Base-by-base conservation (phyloP, 2,113 vertebrate species). In the Macrotis lagotis region DNA sequence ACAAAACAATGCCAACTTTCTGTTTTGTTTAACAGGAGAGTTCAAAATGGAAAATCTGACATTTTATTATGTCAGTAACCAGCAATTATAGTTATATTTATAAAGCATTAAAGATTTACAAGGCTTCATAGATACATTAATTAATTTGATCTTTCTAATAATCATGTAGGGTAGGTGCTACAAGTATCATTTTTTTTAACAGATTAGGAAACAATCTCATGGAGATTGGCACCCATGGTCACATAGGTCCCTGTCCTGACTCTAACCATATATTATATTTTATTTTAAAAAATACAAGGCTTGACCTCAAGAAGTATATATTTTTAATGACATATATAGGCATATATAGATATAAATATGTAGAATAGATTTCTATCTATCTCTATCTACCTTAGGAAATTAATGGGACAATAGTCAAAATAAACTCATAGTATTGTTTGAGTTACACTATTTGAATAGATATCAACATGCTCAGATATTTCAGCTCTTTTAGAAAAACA, bases 401-500 rank as follows among this genome's bases (percentile, higher is more conserved):
- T 44, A 83, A 44, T 83, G 66, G n/a, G 6, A 83, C n/a, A 83
- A 44, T 24, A 24, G 19, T 6, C 0, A 5, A n/a, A 83, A 44
- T 44, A n/a, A 83, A 83, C 14, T 44, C n/a, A 83, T 59, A 8
- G 88, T 95, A 50, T 50, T 83, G 8, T 92, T 48, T 8, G 93
- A 91, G 92, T 47, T 94, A 0, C 90, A 94, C 90, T 94, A 89
- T 94, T 94, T 52, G 37, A 28, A 59, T 31, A 74, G 94, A 59
- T 93, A 96, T 97, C 90, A 94, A 96, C 94, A 94, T 94, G 95
- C 92, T 95, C 88, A 16, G 22, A 0, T 88, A 59, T 37, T 59
- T 66, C 1, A 96, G 90, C 97, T 94, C 16, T 97, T 96, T 95
- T 93, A 53, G 26, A 25, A 48, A 93, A 94, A 95, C n/a, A 19